Evolutionary conservation across 2,888 invertebrate species (phyloP), one percentile per base, ranked within the genome.

Genomic region (Acanthosoma haemorrhoidale): DNA sequence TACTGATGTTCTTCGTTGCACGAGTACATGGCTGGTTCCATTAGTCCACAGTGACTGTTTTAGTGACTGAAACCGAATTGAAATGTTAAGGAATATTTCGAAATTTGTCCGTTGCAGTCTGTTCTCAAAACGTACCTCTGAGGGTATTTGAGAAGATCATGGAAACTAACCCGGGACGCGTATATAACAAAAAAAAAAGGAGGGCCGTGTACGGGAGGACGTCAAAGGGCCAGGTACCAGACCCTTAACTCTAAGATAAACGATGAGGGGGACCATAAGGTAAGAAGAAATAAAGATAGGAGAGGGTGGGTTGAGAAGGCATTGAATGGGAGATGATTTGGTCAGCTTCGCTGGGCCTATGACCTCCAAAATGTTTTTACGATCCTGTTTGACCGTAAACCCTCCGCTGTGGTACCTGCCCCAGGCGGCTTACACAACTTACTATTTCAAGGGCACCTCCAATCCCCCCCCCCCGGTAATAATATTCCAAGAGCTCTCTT

Each of bases 361-460:
- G 51, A 51, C 51, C 51, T 36, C 61, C 61, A 61, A 61, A 61
- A 61, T 61, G 36, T 61, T 38, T 61, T 61, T 61, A 61, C 61
- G 61, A 61, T 61, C 61, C 61, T 61, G 61, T 61, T 61, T 61
- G 61, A 61, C 61, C 38, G 61, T 61, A 61, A 61, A 61, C 32
- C 38, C 61, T 36, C 15, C 61, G 8, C 61, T 18, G 16, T 15
- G 11, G 32, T 34, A 34, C 60, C 61, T 21, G 21, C 60, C 13
- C 13, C 21, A 3, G 5, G 13, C 21, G 11, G 16, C 32, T 61
- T 61, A 61, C 61, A 61, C 61, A 61, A 61, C 61, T 61, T 61
- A 61, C 61, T 61, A 38, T 61, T 61, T 61, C 61, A 61, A 61
- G 61, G 61, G 8, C 41, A 41, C 5, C 41, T 16, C 36, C 61